Evolutionary conservation across 2,888 invertebrate species (phyloP).

Genomic region (Penaeus monodon): DNA sequence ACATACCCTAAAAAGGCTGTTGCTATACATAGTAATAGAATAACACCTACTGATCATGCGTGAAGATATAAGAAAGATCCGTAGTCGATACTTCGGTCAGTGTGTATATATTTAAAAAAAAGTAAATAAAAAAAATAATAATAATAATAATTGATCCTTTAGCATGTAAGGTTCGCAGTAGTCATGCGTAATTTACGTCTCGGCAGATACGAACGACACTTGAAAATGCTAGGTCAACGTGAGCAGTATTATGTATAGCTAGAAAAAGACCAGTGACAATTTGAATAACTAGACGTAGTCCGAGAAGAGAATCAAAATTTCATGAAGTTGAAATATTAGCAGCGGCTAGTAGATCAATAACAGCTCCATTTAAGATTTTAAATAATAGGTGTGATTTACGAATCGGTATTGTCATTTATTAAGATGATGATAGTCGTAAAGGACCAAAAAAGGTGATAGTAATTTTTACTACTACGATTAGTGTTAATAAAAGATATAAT

Average conservation of each 20-base stretch:
- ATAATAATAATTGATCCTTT: slow-evolving; percentile 77
- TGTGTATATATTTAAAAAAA: too few relatives aligned
- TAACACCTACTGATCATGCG: slow-evolving; percentile 78
- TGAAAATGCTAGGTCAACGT: too few relatives aligned
- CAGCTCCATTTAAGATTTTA: too few relatives aligned
- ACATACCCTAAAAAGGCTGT: slow-evolving; percentile 85
- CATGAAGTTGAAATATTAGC: slow-evolving; percentile 76
- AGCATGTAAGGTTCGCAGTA: too few relatives aligned
- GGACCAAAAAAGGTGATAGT: background rate
- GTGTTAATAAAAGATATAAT: too few relatives aligned
- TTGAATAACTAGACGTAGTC: slow-evolving; percentile 76
- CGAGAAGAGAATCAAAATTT: slow-evolving; percentile 80
- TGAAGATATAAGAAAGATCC: slow-evolving; percentile 19
- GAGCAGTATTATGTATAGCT: slow-evolving; percentile 79
- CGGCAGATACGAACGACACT: too few relatives aligned
- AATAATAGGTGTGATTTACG: too few relatives aligned
- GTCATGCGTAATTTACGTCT: too few relatives aligned
- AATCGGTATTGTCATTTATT: background rate
- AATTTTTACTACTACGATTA: background rate
- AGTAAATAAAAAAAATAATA: slow-evolving; percentile 78
- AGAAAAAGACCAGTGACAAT: slow-evolving; percentile 71
- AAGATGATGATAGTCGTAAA: background rate
- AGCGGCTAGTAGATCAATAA: too few relatives aligned
- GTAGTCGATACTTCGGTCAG: slow-evolving; percentile 73
- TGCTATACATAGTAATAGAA: slow-evolving; percentile 79